These are phyloP conservation scores for Eremobia ochroleuca DNA, from an alignment of 2,888 invertebrate species.

Conservation along the genomic window DNA sequence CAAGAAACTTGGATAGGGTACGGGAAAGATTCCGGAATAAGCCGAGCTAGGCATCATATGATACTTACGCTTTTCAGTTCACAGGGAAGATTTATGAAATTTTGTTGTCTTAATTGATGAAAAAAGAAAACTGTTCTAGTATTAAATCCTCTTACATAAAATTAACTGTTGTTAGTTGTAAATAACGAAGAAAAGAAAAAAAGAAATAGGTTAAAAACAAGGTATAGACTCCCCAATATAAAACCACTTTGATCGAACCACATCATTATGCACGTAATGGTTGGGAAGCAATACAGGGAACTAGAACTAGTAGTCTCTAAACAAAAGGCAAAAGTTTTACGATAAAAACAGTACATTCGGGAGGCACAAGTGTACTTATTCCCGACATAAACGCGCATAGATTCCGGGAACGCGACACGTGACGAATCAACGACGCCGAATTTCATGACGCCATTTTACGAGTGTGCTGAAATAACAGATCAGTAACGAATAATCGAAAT, in stretches of 20 bases:
- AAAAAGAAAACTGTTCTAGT: not conserved
- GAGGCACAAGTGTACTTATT: conserved; percentile 57
- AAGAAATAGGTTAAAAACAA: not conserved
- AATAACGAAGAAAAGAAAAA: not conserved
- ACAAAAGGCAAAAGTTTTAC: conserved; percentile 61
- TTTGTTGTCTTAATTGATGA: not conserved
- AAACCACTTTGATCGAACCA: conserved; percentile 25
- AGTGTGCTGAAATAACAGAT: conserved; percentile 47
- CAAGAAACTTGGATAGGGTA: conserved; percentile 77
- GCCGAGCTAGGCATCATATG: conserved; percentile 74
- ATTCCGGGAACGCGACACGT: conserved; percentile 37
- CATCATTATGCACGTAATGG: conserved; percentile 45
- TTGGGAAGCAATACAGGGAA: conserved; percentile 49
- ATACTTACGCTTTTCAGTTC: conserved; percentile 70
- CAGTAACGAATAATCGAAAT: conserved; percentile 49
- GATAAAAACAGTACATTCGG: conserved; percentile 55
- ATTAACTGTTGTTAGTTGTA: not conserved
- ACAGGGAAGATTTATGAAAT: conserved; percentile 38
- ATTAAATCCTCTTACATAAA: not conserved
- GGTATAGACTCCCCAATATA: not conserved
- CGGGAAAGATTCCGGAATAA: conserved; percentile 76
- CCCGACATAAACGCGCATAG: conserved; percentile 52
- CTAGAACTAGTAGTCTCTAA: conserved; percentile 62
- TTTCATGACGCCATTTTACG: conserved; percentile 54
- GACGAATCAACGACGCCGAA: conserved; percentile 42